Percentiles rank a stretch among this genome's conserved stretches.
phyloP scores from a whole-genome alignment of 2,888 invertebrate species.

The Aleiodes leptofemur region DNA sequence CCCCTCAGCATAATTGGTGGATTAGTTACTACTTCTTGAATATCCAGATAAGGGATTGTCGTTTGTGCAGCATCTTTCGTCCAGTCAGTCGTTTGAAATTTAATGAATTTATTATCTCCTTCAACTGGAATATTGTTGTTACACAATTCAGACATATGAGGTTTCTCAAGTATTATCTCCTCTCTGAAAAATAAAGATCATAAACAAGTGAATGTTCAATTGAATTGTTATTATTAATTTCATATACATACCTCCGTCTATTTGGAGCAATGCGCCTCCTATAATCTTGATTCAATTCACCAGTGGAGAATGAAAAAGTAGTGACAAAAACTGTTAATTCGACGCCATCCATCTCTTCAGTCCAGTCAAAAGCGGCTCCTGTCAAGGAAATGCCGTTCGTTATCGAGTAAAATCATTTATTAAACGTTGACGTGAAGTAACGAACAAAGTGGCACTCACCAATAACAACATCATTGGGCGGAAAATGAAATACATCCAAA shows the following conservation, averaged over 20 bases:
- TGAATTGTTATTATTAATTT: no score
- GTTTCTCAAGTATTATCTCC: background rate
- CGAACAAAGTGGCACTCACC: background rate
- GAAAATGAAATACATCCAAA: background rate
- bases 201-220: no score
- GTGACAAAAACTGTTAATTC: no score
- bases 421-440: background rate
- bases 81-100: conserved; percentile 9
- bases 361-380: no score
- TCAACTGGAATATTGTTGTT: background rate
- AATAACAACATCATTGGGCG: background rate
- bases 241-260: no score
- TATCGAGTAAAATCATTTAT: no score
- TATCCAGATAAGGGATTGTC: conserved; percentile 3
- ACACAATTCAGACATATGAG: background rate
- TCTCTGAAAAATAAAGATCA: background rate
- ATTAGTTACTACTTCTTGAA: conserved; percentile 16
- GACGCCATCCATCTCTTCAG: no score
- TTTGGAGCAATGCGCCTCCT: no score
- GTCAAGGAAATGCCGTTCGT: no score
- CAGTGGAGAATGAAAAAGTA: no score
- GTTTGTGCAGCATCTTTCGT: conserved; percentile 11
- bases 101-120: background rate
- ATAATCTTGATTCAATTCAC: no score
- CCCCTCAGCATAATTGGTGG: conserved; percentile 6